These are phyloP conservation scores for Percopsis omiscomaycus DNA, from an alignment of 2,797 vertebrate species.

Conservation along the genomic window DNA sequence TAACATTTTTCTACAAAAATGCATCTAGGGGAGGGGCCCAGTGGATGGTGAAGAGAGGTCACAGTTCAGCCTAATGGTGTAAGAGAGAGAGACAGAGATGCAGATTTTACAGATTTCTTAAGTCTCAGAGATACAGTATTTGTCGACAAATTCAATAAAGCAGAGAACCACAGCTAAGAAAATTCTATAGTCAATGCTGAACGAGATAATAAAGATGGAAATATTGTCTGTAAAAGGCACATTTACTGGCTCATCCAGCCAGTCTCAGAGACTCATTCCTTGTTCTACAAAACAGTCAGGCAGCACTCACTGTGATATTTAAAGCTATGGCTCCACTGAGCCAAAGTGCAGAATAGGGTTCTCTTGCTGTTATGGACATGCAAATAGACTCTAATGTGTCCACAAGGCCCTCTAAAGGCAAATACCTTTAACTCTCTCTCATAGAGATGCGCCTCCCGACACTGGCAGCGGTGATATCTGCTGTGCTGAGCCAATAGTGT, in stretches of 20 bases:
- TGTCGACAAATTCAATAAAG: too few species aligned
- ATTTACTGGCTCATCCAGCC: conserved; percentile 64
- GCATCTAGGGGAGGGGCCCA: conserved; percentile 53
- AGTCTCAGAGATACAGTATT: too few species aligned
- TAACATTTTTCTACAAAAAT: conserved; percentile 72
- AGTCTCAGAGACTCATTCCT: conserved; percentile 69
- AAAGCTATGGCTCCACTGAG: conserved; percentile 75
- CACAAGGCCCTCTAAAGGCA: conserved; percentile 78
- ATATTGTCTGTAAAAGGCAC: too few species aligned
- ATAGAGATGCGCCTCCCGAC: conserved; percentile 61
- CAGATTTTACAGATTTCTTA: neutral
- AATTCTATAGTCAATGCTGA: too few species aligned
- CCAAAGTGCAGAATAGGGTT: conserved; percentile 68
- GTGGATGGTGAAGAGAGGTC: conserved; percentile 43
- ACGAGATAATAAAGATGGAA: too few species aligned
- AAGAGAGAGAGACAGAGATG: conserved; percentile 43
- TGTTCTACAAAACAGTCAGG: conserved; percentile 59
- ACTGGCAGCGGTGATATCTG: conserved; percentile 38
- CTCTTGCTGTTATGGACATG: conserved; percentile 75
- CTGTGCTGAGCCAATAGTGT: conserved; percentile 32
- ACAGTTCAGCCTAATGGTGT: conserved; percentile 52
- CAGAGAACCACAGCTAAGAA: too few species aligned
- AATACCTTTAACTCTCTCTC: conserved; percentile 69
- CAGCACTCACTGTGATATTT: conserved; percentile 67
- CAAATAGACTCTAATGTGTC: conserved; percentile 81